Percentiles rank a stretch among this genome's conserved stretches.
phyloP scores from a whole-genome alignment of 1,140 invertebrate genomes.

The Xylocopa sonorina region DNA sequence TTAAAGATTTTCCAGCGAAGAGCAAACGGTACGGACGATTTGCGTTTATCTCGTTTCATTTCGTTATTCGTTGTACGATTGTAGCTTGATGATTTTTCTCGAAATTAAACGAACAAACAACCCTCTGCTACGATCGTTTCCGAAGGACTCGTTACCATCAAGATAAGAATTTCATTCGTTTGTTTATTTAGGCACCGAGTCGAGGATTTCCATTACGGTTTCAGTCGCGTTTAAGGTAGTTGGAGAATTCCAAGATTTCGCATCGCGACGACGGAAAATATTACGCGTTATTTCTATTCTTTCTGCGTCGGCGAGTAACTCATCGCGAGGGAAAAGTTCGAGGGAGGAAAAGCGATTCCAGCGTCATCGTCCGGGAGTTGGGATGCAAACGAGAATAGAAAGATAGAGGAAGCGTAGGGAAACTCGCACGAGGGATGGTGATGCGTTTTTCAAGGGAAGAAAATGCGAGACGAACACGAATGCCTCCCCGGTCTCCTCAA shows the following conservation, averaged over 20 bases:
- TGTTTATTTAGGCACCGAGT: too few relatives aligned
- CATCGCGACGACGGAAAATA: neutral
- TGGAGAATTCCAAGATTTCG: neutral
- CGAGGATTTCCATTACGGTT: too few relatives aligned
- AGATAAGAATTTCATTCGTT: neutral
- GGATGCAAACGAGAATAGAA: slow-evolving; percentile 38
- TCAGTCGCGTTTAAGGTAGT: neutral
- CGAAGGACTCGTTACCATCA: too few relatives aligned
- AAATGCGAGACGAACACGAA: slow-evolving; percentile 31
- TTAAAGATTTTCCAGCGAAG: neutral
- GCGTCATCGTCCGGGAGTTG: slow-evolving; percentile 2
- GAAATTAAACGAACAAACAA: neutral
- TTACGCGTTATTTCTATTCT: neutral
- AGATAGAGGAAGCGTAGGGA: neutral
- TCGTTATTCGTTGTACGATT: too few relatives aligned
- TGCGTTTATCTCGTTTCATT: too few relatives aligned
- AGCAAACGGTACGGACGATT: too few relatives aligned
- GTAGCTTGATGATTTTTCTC: too few relatives aligned
- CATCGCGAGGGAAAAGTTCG: neutral
- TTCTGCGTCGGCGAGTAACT: neutral
- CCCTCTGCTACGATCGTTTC: neutral
- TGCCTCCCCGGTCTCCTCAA: slow-evolving; percentile 14
- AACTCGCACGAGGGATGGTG: neutral
- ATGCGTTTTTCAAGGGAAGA: slow-evolving; percentile 41
- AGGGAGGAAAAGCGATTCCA: slow-evolving; percentile 20